Base-by-base conservation (phyloP, 2,113 vertebrate genomes). In the Fregata magnificens region DNA sequence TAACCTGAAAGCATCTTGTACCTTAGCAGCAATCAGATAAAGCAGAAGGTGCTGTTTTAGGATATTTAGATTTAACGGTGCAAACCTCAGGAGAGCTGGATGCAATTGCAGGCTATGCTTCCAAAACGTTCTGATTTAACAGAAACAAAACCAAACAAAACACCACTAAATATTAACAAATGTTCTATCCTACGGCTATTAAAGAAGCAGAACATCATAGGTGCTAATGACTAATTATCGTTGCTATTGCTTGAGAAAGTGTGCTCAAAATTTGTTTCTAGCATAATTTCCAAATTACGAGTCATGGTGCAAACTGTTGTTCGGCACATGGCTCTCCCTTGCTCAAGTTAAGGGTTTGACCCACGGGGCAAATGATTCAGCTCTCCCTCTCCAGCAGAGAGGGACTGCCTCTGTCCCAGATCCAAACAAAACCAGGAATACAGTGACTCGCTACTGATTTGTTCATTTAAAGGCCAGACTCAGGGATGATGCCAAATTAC, bases 331-430 rank as follows among this genome's bases (percentile, higher is more conserved):
- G 74, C 59, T 83, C 62, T 11, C 55, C 86, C 93, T 91, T 29
- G 42, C 86, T 93, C 49, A 21, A 69, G 52, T 52, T 19, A 42
- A 82, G 70, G 71, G 95, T 93, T 5, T 90, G 92, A 93, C 95
- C 89, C 84, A 61, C 5, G 5, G 95, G 94, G 83, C 76, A 90
- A 94, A 92, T 95, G 96, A 97, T 91, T 96, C 92, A 95, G 92
- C 47, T 69, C 70, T 95, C 63, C 86, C 56, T 50, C 40, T 59
- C 66, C 90, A 58, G 82, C 78, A 42, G 59, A 72, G 76, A 34
- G 32, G 67, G 42, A 31, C 73, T 42, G 92, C 38, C 71, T 65
- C 86, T 92, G 82, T 82, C 77, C 81, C 61, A 40, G n/a, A 76
- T 79, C 94, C 95, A 91, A 92, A 87, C 56, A 45, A 86, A 86